Base-by-base conservation (phyloP, 1,140 invertebrate species). In the Drosophila mayri region DNA sequence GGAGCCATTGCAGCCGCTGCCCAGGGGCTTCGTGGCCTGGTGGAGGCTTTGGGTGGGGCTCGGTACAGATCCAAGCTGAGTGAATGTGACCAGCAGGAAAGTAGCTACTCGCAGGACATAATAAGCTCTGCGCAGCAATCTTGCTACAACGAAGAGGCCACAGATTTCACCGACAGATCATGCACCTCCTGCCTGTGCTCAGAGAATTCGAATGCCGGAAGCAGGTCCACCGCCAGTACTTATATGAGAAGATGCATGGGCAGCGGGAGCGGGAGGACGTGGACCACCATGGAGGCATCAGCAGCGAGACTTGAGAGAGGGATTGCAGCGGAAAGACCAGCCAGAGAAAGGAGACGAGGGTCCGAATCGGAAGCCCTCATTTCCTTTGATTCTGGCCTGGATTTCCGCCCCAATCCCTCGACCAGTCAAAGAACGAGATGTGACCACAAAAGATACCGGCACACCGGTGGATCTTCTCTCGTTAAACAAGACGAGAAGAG, bases 1-100 rank as follows among this genome's bases (percentile, higher is more conserved):
- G 47, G 14, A 14, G 50, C 50, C 32, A 37, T 54, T 11, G 50
- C 32, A 22, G 66, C 68, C 22, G 68, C 68, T 8, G 54, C 68
- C 4, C 67, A 60, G 37, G 66, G 68, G 0, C 67, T 72, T 9
- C 22, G 37, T 0, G 67, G 70, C 0, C 12, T 73, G 44, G 67
- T 73, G 0, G 35, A 73, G 3, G 67, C 67, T 6, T 12, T 73
- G 28, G 67, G 52, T 0, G 70, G 70, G 18, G 1, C 37, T 22
- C 20, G 67, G 4, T 14, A 25, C 14, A 28, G 16, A 5, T 4
- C 28, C 6, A 11, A 47, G 46, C 14, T 1, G 1, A 7, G 6
- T 44, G 41, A 11, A 20, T 2, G 0, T 2, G 20, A 44, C 5
- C 20, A 3, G 11, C 12, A 46, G 43, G 43, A 14, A 12, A 20